phyloP scores from a whole-genome alignment of 2,113 vertebrate species.

The Perca schrenkii region DNA sequence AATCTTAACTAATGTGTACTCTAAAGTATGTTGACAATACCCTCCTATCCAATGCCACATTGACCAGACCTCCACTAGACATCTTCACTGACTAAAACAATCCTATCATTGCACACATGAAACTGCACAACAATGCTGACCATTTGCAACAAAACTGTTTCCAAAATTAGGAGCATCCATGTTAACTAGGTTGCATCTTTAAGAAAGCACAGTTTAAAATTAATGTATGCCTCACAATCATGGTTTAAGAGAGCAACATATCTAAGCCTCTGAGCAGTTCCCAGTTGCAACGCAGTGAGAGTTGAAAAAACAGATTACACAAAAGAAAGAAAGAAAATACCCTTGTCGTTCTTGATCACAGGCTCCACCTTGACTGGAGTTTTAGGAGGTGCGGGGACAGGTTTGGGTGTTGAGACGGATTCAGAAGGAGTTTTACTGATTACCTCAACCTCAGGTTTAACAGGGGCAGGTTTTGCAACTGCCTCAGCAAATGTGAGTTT shows the following conservation, averaged over 20 bases:
- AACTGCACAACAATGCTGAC: neutral
- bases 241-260: slow-evolving; percentile 10
- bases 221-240: neutral
- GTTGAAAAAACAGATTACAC: slow-evolving; percentile 45
- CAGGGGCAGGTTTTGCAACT: slow-evolving; percentile 68
- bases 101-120: neutral
- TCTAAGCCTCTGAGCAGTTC: slow-evolving; percentile 1
- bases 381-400: slow-evolving; percentile 77
- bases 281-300: slow-evolving; percentile 1
- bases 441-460: slow-evolving; percentile 68
- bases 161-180: neutral
- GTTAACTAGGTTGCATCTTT: neutral
- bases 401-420: slow-evolving; percentile 68
- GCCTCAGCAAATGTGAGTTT: slow-evolving; percentile 84
- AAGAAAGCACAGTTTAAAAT: neutral
- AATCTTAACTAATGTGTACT: neutral
- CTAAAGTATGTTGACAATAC: neutral
- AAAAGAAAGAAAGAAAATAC: slow-evolving; percentile 85
- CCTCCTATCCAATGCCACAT: neutral
- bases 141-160: neutral
- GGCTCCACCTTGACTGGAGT: slow-evolving; percentile 86
- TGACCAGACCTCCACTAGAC: neutral
- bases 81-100: neutral
- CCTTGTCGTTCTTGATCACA: slow-evolving; percentile 94
- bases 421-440: slow-evolving; percentile 44